Percentiles rank a stretch among this genome's conserved stretches.
These are phyloP conservation scores for Capitulum mitella DNA, from an alignment of 2,888 invertebrate genomes.

Conservation along the genomic window DNA sequence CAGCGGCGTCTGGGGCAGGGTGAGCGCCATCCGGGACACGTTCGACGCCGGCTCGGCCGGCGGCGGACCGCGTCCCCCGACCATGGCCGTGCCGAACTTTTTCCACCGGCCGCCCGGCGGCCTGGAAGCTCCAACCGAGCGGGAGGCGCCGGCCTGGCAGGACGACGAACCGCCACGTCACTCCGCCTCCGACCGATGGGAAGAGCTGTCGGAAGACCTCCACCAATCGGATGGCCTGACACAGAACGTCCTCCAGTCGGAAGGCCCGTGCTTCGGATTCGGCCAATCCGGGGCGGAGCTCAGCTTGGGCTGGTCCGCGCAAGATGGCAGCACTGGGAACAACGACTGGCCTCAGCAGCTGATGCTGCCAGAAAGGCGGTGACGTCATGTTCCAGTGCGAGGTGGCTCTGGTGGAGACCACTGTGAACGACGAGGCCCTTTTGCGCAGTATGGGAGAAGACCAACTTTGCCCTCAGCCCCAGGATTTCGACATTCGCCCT, in stretches of 20 bases:
- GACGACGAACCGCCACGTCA: too few relatives aligned
- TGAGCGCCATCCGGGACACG: slow-evolving; percentile 2
- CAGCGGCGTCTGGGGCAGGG: slow-evolving; percentile 5
- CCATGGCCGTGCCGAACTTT: background rate
- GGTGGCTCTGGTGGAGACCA: background rate
- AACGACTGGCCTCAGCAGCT: too few relatives aligned
- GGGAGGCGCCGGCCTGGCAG: too few relatives aligned
- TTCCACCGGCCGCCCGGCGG: too few relatives aligned
- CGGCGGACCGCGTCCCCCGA: background rate
- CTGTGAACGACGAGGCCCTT: background rate
- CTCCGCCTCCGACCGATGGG: too few relatives aligned
- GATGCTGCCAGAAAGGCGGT: background rate
- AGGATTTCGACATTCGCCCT: background rate
- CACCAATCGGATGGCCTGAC: background rate
- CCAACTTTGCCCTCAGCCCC: background rate
- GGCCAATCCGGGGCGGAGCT: too few relatives aligned
- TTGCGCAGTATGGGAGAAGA: background rate
- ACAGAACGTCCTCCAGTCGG: background rate
- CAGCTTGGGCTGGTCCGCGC: too few relatives aligned
- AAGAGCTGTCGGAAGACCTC: background rate
- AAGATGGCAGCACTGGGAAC: background rate
- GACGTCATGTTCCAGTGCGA: slow-evolving; percentile 6
- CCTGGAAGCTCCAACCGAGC: too few relatives aligned
- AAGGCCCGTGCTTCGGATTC: background rate
- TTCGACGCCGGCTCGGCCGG: background rate